Base-by-base conservation (phyloP, 2,113 vertebrate genomes). In the Sylvicapra grimmia region DNA sequence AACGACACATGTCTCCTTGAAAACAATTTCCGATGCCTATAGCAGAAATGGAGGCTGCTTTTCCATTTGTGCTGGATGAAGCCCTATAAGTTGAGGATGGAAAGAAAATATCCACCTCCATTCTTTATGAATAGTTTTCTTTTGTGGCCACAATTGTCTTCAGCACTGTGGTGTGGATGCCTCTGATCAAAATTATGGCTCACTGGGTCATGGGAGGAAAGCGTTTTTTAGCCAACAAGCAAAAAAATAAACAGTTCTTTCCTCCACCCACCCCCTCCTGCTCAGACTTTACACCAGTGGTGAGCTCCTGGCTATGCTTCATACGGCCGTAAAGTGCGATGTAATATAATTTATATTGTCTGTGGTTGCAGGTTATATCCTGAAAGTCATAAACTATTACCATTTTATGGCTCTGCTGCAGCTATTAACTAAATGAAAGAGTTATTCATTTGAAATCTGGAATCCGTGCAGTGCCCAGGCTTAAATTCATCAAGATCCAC, bases 341-440 rank as follows among this genome's bases (percentile, higher is more conserved):
- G 97, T 95, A 96, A 97, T 98, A 97, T 97, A 98, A 98, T 98
- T 98, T 98, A 98, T 98, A 98, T 98, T 98, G 98, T 98, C 98
- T 98, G 98, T 98, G 98, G 98, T 97, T 98, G 97, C 97, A 98
- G 98, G 98, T 98, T 98, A 97, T 95, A 98, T 98, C 98, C 98
- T 98, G 98, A 95, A 98, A 98, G 98, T 94, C 23, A 61, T 98
- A 98, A 98, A 98, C 96, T 96, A 97, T 98, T 98, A 95, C 96
- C 94, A 97, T 94, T 98, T 98, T 98, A 98, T 93, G 96, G 97
- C 96, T 98, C 94, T 97, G 97, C 97, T 98, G 97, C 98, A 98
- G 97, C 97, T 98, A 98, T 98, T 98, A 98, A 97, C 98, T 98
- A 98, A 98, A 98, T 98, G 97, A 98, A 98, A 97, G 97, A 97